Base-by-base conservation (phyloP, 2,797 vertebrate species). In the Pseudomugil gertrudae region DNA sequence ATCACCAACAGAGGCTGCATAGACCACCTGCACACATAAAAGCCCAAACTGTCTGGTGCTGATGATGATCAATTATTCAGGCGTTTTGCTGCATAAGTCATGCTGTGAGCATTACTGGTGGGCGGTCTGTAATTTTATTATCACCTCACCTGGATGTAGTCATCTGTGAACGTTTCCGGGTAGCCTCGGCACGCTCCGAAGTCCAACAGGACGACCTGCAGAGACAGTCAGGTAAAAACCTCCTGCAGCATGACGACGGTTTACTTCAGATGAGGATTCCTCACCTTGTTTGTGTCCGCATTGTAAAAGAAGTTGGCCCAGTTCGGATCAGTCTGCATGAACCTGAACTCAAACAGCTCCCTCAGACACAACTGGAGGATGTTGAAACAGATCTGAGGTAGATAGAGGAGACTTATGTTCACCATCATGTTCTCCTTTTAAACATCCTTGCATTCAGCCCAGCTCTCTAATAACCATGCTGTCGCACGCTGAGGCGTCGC, bases 281-380 rank as follows among this genome's bases (percentile, higher is more conserved):
- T 80, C 51, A 97, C 96, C 93, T 95, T 93, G 76, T 95, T 90
- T 14, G 88, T 91, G 36, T 94, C 88, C 0, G 92, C 72, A 1
- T 97, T 95, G 38, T 97, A 98, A 59, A 96, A 95, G 89, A 97
- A 98, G 90, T 97, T 98, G 83, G 96, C 90, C 96, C 96, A 97
- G 92, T 98, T 98, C 38, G 96, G 96, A 79, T 98, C 96, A 0
- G 96, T 97, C 88, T 98, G 96, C 96, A 97, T 97, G 89, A 97
- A 97, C 85, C 94, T 92, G 88, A 97, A 97, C 82, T 97, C 95
- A 71, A 97, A 97, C 45, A 98, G 88, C 79, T 97, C 96, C 53
- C 90, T 90, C 29, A 98, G 92, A 85, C 95, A 96, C 72, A 98
- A 76, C 70, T 94, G 92, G 24, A 98, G 92, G 75, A 98, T 94